Evolutionary conservation across 2,888 invertebrate species (phyloP), one percentile per base, ranked within the genome.

Genomic region (Tribolium freemani): DNA sequence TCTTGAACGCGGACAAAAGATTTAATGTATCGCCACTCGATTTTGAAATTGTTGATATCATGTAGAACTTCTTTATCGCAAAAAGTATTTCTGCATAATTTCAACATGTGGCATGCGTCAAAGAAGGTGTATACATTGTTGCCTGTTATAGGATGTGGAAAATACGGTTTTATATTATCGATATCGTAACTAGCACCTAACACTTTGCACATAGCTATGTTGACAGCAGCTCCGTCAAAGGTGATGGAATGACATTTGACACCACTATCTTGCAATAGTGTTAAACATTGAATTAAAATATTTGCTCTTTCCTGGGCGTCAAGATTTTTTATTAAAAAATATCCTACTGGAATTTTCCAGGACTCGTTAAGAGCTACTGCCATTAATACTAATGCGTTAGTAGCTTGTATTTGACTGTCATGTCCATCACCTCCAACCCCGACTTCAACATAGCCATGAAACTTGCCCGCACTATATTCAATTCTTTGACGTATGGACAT

Each of bases 251-350:
- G 20, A 10, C 58, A 10, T 8, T 8, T 60, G 5, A 61, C 69
- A 9, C 61, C 69, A 8, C n/a, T n/a, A 26, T 63, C 53, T 10
- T 38, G 6, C 20, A 72, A 30, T 13, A 63, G 8, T 16, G 2
- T 53, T 9, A 74, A 64, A n/a, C 57, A 54, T 51, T 58, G 58
- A 11, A 64, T 69, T 4, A 76, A 46, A 10, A 76, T 13, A 67
- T 73, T 75, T 0, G 75, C 71, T 57, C 72, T 77, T 60, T 76
- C 73, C 10, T 21, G 10, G 5, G 46, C 67, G 31, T 21, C 58
- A 0, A 76, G 46, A 75, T 69, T 53, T 56, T 72, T 68, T 5
- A 77, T 79, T 54, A 79, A 70, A 73, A 77, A 79, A 57, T 79
- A 79, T 4, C 67, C 78, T 8, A 76, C 8, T 38, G 76, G 76